These are phyloP conservation scores for Mantis religiosa DNA, from an alignment of 2,888 invertebrate genomes.

Conservation along the genomic window DNA sequence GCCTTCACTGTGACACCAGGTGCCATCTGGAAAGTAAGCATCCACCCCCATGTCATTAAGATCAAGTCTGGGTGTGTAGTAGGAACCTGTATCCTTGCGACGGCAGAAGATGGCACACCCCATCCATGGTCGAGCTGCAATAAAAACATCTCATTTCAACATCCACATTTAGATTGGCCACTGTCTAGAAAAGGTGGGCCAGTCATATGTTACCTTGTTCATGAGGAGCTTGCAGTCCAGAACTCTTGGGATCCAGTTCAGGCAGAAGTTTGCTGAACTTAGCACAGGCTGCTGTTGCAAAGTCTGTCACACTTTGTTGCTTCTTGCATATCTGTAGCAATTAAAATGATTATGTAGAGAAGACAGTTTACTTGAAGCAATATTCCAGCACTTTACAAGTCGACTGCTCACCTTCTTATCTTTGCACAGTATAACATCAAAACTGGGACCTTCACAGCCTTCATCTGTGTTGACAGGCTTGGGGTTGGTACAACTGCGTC, in stretches of 20 bases:
- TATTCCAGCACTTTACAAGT: neutral
- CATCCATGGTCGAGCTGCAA: slow-evolving; percentile 66
- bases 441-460: slow-evolving; percentile 59
- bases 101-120: slow-evolving; percentile 75
- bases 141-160: neutral
- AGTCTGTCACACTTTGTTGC: slow-evolving; percentile 51
- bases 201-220: slow-evolving; percentile 62
- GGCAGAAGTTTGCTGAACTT: slow-evolving; percentile 59
- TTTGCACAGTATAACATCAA: slow-evolving; percentile 63
- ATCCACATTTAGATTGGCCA: too few species aligned
- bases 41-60: slow-evolving; percentile 68
- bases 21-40: slow-evolving; percentile 76
- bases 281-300: slow-evolving; percentile 60
- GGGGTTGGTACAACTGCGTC: slow-evolving; percentile 53
- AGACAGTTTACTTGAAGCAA: neutral
- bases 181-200: too few species aligned
- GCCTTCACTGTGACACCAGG: slow-evolving; percentile 70
- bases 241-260: slow-evolving; percentile 61
- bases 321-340: slow-evolving; percentile 46
- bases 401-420: slow-evolving; percentile 54
- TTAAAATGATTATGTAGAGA: neutral
- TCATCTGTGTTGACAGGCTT: slow-evolving; percentile 49
- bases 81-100: slow-evolving; percentile 56
- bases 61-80: slow-evolving; percentile 72
- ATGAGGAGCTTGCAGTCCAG: slow-evolving; percentile 69